These are phyloP conservation scores for Origma solitaria DNA, from an alignment of 2,113 vertebrate genomes.

Conservation along the genomic window DNA sequence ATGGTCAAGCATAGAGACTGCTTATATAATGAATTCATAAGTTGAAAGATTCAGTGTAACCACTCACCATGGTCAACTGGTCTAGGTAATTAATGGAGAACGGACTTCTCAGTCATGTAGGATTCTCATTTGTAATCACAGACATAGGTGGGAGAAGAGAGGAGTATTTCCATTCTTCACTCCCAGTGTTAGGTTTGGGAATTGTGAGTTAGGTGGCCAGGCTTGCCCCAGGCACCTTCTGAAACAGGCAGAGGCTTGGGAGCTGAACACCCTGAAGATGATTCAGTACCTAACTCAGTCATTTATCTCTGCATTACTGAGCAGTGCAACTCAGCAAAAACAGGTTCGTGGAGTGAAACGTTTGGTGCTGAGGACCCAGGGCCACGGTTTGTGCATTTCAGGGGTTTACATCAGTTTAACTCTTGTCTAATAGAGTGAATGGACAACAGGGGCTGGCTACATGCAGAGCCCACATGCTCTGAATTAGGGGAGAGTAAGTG, in stretches of 20 bases:
- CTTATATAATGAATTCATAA: background rate
- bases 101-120: background rate
- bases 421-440: background rate
- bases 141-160: background rate
- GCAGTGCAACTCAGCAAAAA: background rate
- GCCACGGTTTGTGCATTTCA: background rate
- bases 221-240: background rate
- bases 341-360: background rate
- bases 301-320: background rate
- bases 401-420: background rate
- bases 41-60: background rate
- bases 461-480: background rate
- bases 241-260: background rate
- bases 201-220: background rate
- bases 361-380: background rate
- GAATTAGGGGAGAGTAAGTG: background rate
- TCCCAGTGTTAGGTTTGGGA: background rate
- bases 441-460: background rate
- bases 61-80: background rate
- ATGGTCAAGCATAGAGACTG: background rate
- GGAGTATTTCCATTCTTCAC: background rate
- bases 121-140: background rate
- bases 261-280: background rate
- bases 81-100: background rate
- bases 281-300: background rate